These are phyloP conservation scores for Danionella dracula DNA, from an alignment of 2,797 vertebrate genomes.

Conservation along the genomic window DNA sequence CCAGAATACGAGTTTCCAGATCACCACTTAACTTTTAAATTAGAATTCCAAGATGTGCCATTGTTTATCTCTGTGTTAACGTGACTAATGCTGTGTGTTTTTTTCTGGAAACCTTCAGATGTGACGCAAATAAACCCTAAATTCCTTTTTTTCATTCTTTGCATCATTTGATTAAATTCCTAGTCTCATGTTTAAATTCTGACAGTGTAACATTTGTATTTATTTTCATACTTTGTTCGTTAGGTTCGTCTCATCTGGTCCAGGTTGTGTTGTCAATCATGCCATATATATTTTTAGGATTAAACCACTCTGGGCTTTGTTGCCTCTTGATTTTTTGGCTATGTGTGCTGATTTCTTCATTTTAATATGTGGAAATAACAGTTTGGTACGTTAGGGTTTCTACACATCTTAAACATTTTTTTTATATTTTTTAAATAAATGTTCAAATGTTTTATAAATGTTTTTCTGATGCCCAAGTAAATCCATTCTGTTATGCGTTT, in stretches of 20 bases:
- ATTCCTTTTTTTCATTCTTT: constrained; percentile 41
- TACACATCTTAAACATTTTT: no score
- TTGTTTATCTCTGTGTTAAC: constrained; percentile 75
- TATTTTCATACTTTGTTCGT: constrained; percentile 52
- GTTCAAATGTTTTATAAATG: no score
- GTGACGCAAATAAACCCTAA: constrained; percentile 54
- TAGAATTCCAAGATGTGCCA: constrained; percentile 74
- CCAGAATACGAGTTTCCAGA: constrained; percentile 62
- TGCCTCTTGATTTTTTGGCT: constrained; percentile 35
- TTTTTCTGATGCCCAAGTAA: no score
- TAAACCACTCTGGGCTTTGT: constrained; percentile 64
- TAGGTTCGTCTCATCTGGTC: constrained; percentile 54
- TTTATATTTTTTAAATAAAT: no score
- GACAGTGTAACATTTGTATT: constrained; percentile 29
- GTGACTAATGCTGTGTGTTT: constrained; percentile 64
- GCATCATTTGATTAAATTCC: neutral
- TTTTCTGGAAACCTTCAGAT: constrained; percentile 46
- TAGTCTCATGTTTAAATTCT: neutral
- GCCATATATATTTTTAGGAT: constrained; percentile 67
- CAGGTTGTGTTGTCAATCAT: constrained; percentile 65
- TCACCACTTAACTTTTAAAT: constrained; percentile 68
- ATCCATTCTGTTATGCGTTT: no score
- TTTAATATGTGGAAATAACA: no score
- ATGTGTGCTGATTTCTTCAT: neutral
- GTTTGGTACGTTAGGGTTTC: no score